A percentile compares a stretch with the other conserved stretches of the same genome.
These are phyloP conservation scores for Galendromus occidentalis DNA, from an alignment of 1,140 invertebrate species.

Conservation along the genomic window DNA sequence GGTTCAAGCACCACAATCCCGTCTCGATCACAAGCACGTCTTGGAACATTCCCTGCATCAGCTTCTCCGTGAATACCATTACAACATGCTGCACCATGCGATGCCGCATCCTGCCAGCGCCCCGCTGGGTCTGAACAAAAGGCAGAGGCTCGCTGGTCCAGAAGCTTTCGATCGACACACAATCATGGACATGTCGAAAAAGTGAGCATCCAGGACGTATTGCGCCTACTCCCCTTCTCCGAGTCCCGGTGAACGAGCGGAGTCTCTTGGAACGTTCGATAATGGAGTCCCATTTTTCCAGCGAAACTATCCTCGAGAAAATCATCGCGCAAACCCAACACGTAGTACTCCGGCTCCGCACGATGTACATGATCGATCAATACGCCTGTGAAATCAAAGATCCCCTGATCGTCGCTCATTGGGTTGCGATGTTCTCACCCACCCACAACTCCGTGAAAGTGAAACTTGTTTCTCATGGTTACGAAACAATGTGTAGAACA, in stretches of 20 bases:
- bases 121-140: slow-evolving; percentile 68
- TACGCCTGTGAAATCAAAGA: slow-evolving; percentile 78
- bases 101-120: slow-evolving; percentile 83
- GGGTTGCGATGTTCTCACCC: slow-evolving; percentile 78
- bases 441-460: slow-evolving; percentile 78
- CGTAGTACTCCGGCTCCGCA: slow-evolving; percentile 63
- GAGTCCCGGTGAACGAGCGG: background rate
- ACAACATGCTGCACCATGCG: slow-evolving; percentile 73
- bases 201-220: slow-evolving; percentile 24
- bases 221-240: background rate
- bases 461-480: slow-evolving; percentile 75
- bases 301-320: slow-evolving; percentile 68
- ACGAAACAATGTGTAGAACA: slow-evolving; percentile 40
- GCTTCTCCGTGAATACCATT: slow-evolving; percentile 68
- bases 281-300: slow-evolving; percentile 15
- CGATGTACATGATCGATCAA: slow-evolving; percentile 79
- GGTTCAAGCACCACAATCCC: slow-evolving; percentile 18
- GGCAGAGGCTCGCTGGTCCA: slow-evolving; percentile 68
- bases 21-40: slow-evolving; percentile 70
- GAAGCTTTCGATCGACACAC: slow-evolving; percentile 64
- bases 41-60: slow-evolving; percentile 89
- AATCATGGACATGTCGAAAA: slow-evolving; percentile 64
- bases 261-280: no score
- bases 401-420: slow-evolving; percentile 79
- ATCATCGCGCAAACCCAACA: slow-evolving; percentile 90